Percentiles rank a stretch among this genome's conserved stretches.
These are phyloP conservation scores for Capreolus pygargus DNA, from an alignment of 2,113 vertebrate genomes.

Conservation along the genomic window DNA sequence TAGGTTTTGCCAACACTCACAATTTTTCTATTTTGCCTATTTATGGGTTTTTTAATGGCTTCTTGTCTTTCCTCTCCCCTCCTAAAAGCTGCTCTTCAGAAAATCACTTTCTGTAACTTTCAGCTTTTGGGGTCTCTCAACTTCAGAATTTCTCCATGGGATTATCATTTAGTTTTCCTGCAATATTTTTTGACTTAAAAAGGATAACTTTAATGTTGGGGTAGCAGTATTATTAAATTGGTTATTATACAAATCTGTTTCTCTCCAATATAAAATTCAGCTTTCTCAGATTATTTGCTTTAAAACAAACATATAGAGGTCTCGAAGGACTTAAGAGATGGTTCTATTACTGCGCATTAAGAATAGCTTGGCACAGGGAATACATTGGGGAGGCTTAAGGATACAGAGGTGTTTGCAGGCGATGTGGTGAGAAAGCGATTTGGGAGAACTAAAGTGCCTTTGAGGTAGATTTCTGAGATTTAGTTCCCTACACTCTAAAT, in stretches of 20 bases:
- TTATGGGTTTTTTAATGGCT: not conserved
- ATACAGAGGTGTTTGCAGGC: not conserved
- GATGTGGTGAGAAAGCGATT: not conserved
- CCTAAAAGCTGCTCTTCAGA: constrained; percentile 15
- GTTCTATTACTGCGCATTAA: not conserved
- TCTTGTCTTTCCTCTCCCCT: not conserved
- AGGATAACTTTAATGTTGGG: not conserved
- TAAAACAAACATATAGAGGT: not conserved
- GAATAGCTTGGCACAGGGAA: not conserved
- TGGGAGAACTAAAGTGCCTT: not conserved
- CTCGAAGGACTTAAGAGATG: not conserved
- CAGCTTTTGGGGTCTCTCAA: not conserved
- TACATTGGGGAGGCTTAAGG: not conserved
- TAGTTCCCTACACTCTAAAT: not conserved
- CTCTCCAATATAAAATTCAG: not conserved
- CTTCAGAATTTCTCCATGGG: not conserved
- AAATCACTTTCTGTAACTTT: not conserved
- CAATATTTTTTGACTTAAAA: not conserved
- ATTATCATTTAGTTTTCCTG: not conserved
- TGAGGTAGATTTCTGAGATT: not conserved
- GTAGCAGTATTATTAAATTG: not conserved
- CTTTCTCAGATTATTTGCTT: not conserved
- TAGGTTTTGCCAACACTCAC: not conserved
- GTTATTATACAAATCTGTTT: not conserved
- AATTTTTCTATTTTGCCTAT: not conserved